These are phyloP conservation scores for Probaryconus sp. DNA, from an alignment of 1,140 invertebrate species.

Conservation along the genomic window DNA sequence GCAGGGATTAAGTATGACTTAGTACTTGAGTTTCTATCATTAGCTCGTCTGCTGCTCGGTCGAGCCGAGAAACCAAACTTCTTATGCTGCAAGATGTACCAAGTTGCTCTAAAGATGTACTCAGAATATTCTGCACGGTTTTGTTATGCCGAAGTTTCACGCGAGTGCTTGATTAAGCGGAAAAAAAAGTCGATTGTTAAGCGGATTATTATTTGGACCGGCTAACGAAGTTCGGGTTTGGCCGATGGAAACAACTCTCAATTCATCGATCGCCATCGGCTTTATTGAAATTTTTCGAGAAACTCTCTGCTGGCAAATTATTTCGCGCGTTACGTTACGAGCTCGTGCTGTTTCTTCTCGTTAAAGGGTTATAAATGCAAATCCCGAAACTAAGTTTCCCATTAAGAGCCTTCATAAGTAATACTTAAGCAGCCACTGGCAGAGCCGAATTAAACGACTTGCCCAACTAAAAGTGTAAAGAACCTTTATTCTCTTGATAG, in stretches of 20 bases:
- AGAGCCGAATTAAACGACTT: constrained; percentile 14
- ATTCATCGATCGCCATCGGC: no score
- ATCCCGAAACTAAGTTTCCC: constrained; percentile 66
- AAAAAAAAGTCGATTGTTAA: constrained; percentile 42
- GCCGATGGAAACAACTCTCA: no score
- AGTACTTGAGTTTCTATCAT: constrained; percentile 75
- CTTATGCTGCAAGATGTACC: constrained; percentile 26
- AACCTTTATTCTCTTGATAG: no score
- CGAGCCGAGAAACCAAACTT: constrained; percentile 43
- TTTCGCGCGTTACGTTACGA: constrained; percentile 27
- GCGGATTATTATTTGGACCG: constrained; percentile 46
- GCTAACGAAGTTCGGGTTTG: constrained; percentile 13
- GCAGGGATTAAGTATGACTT: constrained; percentile 74
- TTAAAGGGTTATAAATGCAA: constrained; percentile 71
- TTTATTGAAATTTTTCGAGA: constrained; percentile 41
- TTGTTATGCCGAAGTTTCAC: constrained; percentile 43
- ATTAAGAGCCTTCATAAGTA: constrained; percentile 63
- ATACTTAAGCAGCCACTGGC: constrained; percentile 36
- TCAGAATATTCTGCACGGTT: constrained; percentile 67
- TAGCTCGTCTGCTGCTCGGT: constrained; percentile 58
- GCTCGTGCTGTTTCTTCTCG: constrained; percentile 56
- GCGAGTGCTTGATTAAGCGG: constrained; percentile 38
- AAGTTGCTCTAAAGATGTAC: constrained; percentile 15
- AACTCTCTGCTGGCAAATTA: constrained; percentile 23
- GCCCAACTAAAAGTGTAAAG: not conserved